phyloP scores from a whole-genome alignment of 2,888 invertebrate genomes.

The Drosophila dives region DNA sequence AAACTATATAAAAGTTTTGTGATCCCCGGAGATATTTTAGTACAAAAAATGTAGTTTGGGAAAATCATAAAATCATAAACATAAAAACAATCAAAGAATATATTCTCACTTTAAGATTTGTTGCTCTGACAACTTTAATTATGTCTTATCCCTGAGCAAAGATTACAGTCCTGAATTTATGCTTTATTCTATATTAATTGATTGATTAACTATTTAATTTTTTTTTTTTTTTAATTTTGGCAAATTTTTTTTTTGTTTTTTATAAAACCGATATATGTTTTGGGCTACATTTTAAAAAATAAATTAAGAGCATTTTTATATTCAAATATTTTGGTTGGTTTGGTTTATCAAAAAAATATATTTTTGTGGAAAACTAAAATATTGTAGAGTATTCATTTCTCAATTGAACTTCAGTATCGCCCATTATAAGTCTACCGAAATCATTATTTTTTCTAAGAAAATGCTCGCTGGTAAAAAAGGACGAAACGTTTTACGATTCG shows the following conservation, averaged over 20 bases:
- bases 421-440: slow-evolving; percentile 23
- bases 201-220: no score
- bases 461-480: slow-evolving; percentile 41
- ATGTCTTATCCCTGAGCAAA: no score
- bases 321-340: background rate
- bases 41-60: background rate
- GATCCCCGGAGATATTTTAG: background rate
- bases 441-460: slow-evolving; percentile 24
- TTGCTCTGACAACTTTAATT: no score
- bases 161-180: no score
- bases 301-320: background rate
- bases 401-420: slow-evolving; percentile 10
- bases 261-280: background rate
- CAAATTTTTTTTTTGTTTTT: background rate
- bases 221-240: background rate
- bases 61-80: no score
- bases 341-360: background rate
- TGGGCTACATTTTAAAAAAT: background rate
- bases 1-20: background rate
- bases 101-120: no score
- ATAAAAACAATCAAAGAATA: background rate
- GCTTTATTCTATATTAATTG: no score
- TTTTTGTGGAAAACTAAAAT: background rate
- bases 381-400: slow-evolving; percentile 32
- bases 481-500: slow-evolving; percentile 76